These are phyloP conservation scores for Lepus timidus DNA, from an alignment of 2,113 vertebrate genomes.

Conservation along the genomic window DNA sequence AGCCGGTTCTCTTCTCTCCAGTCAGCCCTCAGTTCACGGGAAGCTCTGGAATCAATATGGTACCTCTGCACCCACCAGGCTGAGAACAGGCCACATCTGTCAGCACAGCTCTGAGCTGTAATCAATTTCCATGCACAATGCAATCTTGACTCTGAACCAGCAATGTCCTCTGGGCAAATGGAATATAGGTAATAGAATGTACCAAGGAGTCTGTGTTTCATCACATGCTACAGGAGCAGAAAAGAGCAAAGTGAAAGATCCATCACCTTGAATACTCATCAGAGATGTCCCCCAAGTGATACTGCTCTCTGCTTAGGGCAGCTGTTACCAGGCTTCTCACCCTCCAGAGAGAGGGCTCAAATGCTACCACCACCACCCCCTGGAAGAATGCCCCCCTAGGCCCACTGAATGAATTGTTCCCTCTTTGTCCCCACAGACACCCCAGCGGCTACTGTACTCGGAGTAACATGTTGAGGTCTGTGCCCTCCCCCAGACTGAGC, in stretches of 20 bases:
- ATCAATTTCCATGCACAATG: not conserved
- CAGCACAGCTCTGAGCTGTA: not conserved
- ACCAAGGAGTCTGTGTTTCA: not conserved
- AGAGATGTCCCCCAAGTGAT: not conserved
- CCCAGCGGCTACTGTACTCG: not conserved
- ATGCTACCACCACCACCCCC: not conserved
- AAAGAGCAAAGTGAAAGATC: not conserved
- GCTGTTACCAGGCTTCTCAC: not conserved
- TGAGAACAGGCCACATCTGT: not conserved
- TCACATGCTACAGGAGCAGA: not conserved
- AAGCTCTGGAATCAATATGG: not conserved
- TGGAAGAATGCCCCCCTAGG: not conserved
- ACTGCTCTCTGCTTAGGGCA: not conserved
- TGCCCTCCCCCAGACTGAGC: not conserved
- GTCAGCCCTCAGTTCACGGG: not conserved
- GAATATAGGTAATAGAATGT: not conserved
- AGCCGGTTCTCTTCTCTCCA: not conserved
- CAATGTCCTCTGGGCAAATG: conserved; percentile 38
- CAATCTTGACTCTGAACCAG: not conserved
- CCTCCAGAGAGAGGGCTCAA: not conserved
- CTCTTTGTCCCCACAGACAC: not conserved
- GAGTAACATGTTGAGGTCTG: not conserved
- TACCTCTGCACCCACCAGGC: not conserved
- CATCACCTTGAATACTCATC: not conserved
- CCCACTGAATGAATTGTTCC: not conserved